Evolutionary conservation across 2,797 vertebrate genomes (phyloP), one percentile per base, ranked within the genome.

Genomic region (Sebastiscus albofasciatus): DNA sequence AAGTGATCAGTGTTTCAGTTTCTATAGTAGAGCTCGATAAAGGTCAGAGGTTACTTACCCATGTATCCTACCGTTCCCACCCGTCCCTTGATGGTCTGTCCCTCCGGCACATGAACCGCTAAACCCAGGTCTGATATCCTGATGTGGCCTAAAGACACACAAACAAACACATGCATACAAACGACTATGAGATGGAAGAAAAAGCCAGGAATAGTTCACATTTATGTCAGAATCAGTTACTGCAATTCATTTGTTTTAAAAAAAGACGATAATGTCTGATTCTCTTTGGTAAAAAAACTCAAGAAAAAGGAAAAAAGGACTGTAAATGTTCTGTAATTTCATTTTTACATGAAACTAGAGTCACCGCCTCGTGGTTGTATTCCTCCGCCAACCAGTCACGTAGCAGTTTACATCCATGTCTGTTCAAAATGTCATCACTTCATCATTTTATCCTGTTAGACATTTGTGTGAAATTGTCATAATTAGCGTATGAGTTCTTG

Each of bases 41-140:
- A 54, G 34, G 20, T 56, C 20, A n/a, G 22, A 42, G 27, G 62
- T 10, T 4, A 83, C 92, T 91, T 72, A 99, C 98, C 96, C 98
- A 99, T 99, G 92, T 99, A 99, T 67, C 98, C 98, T 18, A 99
- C 98, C 0, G 98, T 99, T 34, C 98, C 98, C 72, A 99, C 98
- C 0, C 98, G 96, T 16, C 98, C 98, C 80, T 98, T 99, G 89
- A 99, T 99, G 67, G 96, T 98, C 84, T 99, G 95, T 18, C 97
- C 97, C 58, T 99, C 98, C 0, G 98, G 98, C 18, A 99, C 96
- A 0, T 98, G 95, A 58, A 99, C 97, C 0, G 98, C 98, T 64
- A 99, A 92, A 4, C 98, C 98, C 87, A 99, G 94, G 88, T 99
- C 98, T 9, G 98, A 99, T 90, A 99, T 99, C 62, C 98, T 96